Evolutionary conservation across 2,797 vertebrate genomes (phyloP).

Genomic region (Squalus acanthias): DNA sequence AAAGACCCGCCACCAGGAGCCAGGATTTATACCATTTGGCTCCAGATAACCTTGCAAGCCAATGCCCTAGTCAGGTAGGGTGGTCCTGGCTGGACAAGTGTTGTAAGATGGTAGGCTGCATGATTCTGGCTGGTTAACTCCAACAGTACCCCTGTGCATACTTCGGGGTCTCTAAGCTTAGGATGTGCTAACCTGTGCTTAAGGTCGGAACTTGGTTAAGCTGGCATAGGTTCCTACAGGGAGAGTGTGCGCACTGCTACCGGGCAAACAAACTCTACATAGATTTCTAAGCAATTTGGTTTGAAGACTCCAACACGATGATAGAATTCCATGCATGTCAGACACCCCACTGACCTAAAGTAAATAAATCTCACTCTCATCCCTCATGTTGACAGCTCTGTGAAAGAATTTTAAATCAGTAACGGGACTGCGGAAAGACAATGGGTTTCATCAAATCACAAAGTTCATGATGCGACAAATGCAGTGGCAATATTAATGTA

Average conservation of each 20-base stretch:
- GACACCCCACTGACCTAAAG: background rate
- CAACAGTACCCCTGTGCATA: too few species aligned
- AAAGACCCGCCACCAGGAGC: background rate
- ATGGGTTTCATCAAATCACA: too few species aligned
- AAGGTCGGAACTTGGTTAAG: background rate
- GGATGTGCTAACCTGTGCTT: background rate
- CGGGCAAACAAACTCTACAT: background rate
- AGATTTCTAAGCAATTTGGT: background rate
- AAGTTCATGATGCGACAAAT: background rate
- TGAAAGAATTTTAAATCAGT: background rate
- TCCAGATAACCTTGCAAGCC: background rate
- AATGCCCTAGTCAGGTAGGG: too few species aligned
- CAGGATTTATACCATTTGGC: background rate
- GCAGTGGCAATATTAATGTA: background rate
- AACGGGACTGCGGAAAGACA: background rate
- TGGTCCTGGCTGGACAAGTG: background rate
- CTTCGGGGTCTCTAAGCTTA: background rate
- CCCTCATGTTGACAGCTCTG: background rate
- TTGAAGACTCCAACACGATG: background rate
- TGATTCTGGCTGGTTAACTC: background rate
- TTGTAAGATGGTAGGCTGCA: background rate
- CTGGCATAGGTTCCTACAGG: background rate
- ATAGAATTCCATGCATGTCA: background rate
- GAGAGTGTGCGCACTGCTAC: background rate
- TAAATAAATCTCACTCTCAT: background rate